phyloP scores from a whole-genome alignment of 2,113 vertebrate genomes.

The Sialia sialis region DNA sequence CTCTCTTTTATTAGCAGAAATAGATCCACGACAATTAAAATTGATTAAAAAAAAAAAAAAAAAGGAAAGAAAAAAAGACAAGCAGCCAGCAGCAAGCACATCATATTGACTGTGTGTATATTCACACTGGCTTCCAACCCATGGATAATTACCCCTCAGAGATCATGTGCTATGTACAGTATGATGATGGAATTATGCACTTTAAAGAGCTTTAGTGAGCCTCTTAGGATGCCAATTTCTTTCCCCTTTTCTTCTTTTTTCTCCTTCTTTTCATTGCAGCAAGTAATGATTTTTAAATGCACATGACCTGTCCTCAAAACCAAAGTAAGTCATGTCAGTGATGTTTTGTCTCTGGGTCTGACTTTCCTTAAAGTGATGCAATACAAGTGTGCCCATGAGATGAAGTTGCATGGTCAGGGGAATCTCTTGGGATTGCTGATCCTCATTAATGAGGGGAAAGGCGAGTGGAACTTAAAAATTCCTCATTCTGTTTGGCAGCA shows the following conservation, averaged over 20 bases:
- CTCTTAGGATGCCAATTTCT: slow-evolving; percentile 30
- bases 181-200: slow-evolving; percentile 26
- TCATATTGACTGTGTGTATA: slow-evolving; percentile 44
- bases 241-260: background rate
- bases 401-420: background rate
- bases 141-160: slow-evolving; percentile 53
- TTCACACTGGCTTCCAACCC: slow-evolving; percentile 54
- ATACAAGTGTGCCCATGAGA: background rate
- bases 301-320: background rate
- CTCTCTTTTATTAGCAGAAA: slow-evolving; percentile 63
- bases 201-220: slow-evolving; percentile 40
- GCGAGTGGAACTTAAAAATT: background rate
- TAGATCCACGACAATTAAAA: slow-evolving; percentile 61
- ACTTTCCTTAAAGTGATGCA: background rate
- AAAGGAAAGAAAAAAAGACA: background rate
- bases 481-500: background rate
- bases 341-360: background rate
- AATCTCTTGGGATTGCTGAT: background rate
- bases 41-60: slow-evolving; percentile 1
- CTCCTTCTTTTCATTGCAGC: background rate
- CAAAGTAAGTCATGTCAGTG: background rate
- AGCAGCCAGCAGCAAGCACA: background rate
- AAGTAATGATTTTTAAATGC: slow-evolving; percentile 38
- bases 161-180: slow-evolving; percentile 35
- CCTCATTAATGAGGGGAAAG: background rate